Percentiles rank a stretch among this genome's conserved stretches.
These are phyloP conservation scores for Notechis scutatus DNA, from an alignment of 2,113 vertebrate species.

Conservation along the genomic window DNA sequence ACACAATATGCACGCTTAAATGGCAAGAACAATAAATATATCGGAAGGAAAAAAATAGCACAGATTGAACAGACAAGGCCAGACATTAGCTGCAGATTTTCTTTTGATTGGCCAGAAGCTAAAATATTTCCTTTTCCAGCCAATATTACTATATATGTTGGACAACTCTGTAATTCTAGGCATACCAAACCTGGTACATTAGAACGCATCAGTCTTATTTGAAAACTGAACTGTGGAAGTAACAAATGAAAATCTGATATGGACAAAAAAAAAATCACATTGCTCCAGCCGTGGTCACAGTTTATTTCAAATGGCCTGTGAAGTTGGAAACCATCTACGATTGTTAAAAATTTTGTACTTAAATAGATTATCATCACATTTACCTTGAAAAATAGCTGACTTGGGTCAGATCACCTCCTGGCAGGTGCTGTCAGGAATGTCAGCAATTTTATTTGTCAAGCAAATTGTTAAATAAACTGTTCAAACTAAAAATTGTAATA, in stretches of 20 bases:
- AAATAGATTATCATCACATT: conserved; percentile 54
- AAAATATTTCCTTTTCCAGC: conserved; percentile 32
- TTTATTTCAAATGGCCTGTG: conserved; percentile 67
- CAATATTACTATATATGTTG: conserved; percentile 32
- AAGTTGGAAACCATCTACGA: conserved; percentile 66
- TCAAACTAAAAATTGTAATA: background rate
- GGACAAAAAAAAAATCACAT: conserved; percentile 14
- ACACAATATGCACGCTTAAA: conserved; percentile 11
- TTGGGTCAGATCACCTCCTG: conserved; percentile 53
- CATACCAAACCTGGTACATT: conserved; percentile 52
- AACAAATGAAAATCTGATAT: conserved; percentile 42
- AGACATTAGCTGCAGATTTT: conserved; percentile 50
- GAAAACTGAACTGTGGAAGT: conserved; percentile 46
- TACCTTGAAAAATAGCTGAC: conserved; percentile 70
- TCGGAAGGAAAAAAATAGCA: conserved; percentile 21
- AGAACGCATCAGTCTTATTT: conserved; percentile 61
- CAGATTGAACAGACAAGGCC: conserved; percentile 53
- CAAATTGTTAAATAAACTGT: conserved; percentile 9
- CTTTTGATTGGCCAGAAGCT: conserved; percentile 49
- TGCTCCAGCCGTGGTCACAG: conserved; percentile 48
- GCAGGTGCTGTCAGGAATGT: conserved; percentile 32
- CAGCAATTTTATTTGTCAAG: conserved; percentile 57
- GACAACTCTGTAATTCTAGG: conserved; percentile 58
- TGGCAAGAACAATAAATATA: conserved; percentile 47
- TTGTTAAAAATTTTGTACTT: conserved; percentile 54